Evolutionary conservation across 2,888 invertebrate species (phyloP).

Genomic region (Lithodes maja): DNA sequence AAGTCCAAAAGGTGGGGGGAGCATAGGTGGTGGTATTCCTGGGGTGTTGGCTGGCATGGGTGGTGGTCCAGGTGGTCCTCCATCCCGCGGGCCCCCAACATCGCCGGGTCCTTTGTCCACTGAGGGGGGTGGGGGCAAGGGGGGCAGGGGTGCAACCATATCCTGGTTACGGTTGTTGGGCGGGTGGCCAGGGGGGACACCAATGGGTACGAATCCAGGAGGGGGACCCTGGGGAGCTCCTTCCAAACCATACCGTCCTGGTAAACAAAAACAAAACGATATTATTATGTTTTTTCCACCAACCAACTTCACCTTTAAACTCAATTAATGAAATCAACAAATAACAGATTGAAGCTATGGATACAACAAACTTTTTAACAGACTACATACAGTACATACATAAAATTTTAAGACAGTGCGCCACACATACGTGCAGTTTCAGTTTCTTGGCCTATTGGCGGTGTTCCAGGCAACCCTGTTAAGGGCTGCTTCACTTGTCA

Average conservation of each 20-base stretch:
- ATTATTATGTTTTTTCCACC: too few species aligned
- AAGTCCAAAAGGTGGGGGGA: slow-evolving; percentile 68
- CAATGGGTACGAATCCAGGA: slow-evolving; percentile 65
- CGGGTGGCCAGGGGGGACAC: slow-evolving; percentile 61
- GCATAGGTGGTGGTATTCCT: slow-evolving; percentile 54
- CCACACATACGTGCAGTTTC: too few species aligned
- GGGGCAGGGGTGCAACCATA: slow-evolving; percentile 53
- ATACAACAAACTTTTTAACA: not conserved
- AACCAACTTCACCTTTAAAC: too few species aligned
- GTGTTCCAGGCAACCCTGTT: too few species aligned
- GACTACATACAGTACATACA: too few species aligned
- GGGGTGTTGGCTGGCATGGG: slow-evolving; percentile 55
- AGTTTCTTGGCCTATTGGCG: too few species aligned
- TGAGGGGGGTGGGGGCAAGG: slow-evolving; percentile 51
- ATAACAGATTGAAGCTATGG: too few species aligned
- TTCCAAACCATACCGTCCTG: slow-evolving; percentile 68
- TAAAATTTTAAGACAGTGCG: too few species aligned
- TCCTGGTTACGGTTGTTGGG: slow-evolving; percentile 50
- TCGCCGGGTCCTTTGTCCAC: slow-evolving; percentile 8
- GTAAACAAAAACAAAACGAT: not conserved
- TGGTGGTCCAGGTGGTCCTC: slow-evolving; percentile 24
- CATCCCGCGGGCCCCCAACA: slow-evolving; percentile 16
- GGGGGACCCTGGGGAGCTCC: slow-evolving; percentile 53
- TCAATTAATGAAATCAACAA: too few species aligned
- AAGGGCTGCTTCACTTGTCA: too few species aligned